Evolutionary conservation across 2,113 vertebrate genomes (phyloP).

Genomic region (Gnathonemus echidnorhynchus): DNA sequence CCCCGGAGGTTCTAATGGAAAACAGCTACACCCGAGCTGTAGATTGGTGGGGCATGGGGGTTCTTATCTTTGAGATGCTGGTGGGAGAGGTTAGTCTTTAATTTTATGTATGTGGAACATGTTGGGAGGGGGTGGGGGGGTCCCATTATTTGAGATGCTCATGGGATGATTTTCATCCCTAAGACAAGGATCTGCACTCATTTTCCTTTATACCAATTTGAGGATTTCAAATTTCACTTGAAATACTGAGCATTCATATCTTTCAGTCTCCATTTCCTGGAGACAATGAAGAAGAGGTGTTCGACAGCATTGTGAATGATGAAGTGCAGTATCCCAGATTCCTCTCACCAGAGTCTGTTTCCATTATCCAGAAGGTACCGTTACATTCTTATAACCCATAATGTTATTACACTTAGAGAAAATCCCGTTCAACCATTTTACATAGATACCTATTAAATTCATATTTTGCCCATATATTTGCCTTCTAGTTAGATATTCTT

Average conservation of each 20-base stretch:
- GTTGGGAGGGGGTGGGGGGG: not conserved
- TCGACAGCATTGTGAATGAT: slow-evolving; percentile 89
- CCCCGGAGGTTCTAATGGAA: slow-evolving; percentile 89
- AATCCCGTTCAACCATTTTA: not conserved
- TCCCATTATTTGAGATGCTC: not conserved
- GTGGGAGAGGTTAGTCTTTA: slow-evolving; percentile 81
- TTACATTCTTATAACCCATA: not conserved
- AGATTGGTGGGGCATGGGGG: slow-evolving; percentile 97
- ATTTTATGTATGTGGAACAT: not conserved
- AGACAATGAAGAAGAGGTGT: slow-evolving; percentile 93
- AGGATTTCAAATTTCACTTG: not conserved
- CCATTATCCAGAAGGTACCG: slow-evolving; percentile 78
- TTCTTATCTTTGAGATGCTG: slow-evolving; percentile 94
- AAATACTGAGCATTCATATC: not conserved
- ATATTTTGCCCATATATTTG: not conserved
- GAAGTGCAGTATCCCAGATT: slow-evolving; percentile 76
- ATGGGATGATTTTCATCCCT: not conserved
- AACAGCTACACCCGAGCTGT: slow-evolving; percentile 83
- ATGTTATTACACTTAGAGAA: not conserved
- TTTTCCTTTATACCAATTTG: not conserved
- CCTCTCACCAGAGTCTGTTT: slow-evolving; percentile 71
- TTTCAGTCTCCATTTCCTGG: slow-evolving; percentile 85
- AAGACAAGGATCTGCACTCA: not conserved
- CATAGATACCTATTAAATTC: not conserved
- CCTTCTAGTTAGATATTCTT: not conserved